phyloP scores from a whole-genome alignment of 2,888 invertebrate species.

The Leucozona laternaria region DNA sequence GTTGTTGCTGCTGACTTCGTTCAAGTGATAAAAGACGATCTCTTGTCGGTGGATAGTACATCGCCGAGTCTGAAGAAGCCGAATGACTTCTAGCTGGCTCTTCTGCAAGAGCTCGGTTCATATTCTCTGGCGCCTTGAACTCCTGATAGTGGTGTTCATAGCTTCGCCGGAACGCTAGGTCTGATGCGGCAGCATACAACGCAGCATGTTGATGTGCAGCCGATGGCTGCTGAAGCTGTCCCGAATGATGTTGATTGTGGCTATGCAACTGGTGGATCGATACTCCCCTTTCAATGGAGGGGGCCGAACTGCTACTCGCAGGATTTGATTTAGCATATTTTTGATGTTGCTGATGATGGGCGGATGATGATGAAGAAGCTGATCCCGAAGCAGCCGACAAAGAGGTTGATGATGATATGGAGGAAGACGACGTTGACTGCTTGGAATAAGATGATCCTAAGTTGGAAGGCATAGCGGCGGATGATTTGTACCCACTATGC shows the following conservation, averaged over 20 bases:
- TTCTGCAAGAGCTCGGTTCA: conserved; percentile 66
- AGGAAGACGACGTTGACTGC: conserved; percentile 62
- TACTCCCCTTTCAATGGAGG: conserved; percentile 47
- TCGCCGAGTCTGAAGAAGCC: conserved; percentile 81
- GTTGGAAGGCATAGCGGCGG: conserved; percentile 28
- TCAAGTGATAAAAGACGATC: conserved; percentile 79
- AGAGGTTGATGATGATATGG: conserved; percentile 56
- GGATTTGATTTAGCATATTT: conserved; percentile 64
- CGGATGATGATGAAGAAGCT: conserved; percentile 51
- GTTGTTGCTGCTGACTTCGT: conserved; percentile 76
- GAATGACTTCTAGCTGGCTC: conserved; percentile 81
- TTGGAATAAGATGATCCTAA: conserved; percentile 47
- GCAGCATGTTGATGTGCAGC: conserved; percentile 67
- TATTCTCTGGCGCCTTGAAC: conserved; percentile 81
- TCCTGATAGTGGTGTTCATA: conserved; percentile 82
- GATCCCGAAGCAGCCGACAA: conserved; percentile 35
- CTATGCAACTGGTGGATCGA: conserved; percentile 54
- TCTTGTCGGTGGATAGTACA: conserved; percentile 79
- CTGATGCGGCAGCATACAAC: conserved; percentile 78
- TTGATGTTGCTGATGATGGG: conserved; percentile 60
- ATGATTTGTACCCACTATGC: conserved; percentile 63
- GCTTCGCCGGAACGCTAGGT: conserved; percentile 80
- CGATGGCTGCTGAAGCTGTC: conserved; percentile 55
- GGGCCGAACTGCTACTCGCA: conserved; percentile 22
- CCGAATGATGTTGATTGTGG: conserved; percentile 55